phyloP scores from a whole-genome alignment of 2,113 vertebrate species.

The Mesocricetus auratus region DNA sequence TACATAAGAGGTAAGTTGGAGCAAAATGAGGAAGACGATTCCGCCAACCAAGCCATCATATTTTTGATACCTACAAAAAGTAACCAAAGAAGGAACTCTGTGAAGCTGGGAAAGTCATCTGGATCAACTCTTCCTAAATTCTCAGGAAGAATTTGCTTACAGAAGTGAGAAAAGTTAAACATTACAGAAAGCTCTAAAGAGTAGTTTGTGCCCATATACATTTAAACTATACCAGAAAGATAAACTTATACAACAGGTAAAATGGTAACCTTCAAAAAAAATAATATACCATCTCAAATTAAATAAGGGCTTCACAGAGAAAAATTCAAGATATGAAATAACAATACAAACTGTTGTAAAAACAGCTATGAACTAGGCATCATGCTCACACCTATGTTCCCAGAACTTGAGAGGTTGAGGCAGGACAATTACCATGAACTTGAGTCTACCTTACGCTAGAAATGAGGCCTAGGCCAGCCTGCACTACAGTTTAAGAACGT shows the following conservation, averaged over 20 bases:
- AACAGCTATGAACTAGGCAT: background rate
- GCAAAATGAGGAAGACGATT: background rate
- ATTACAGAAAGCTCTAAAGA: background rate
- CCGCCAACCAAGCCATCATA: background rate
- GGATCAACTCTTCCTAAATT: background rate
- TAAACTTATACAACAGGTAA: background rate
- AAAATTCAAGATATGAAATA: background rate
- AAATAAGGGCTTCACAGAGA: slow-evolving; percentile 20
- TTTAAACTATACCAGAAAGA: background rate
- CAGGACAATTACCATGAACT: no score
- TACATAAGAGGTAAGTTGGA: background rate
- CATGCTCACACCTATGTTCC: no score
- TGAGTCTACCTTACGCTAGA: background rate
- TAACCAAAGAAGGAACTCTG: background rate
- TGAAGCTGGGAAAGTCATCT: background rate
- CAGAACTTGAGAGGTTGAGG: background rate
- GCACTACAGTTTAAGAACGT: background rate
- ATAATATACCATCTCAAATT: slow-evolving; percentile 20
- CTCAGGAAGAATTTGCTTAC: background rate
- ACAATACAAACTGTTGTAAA: background rate
- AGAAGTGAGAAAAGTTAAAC: background rate
- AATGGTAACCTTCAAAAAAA: background rate
- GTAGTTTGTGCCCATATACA: background rate
- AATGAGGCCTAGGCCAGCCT: background rate
- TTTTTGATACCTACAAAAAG: background rate